These are phyloP conservation scores for Lepus americanus DNA, from an alignment of 2,113 vertebrate genomes.

Conservation along the genomic window DNA sequence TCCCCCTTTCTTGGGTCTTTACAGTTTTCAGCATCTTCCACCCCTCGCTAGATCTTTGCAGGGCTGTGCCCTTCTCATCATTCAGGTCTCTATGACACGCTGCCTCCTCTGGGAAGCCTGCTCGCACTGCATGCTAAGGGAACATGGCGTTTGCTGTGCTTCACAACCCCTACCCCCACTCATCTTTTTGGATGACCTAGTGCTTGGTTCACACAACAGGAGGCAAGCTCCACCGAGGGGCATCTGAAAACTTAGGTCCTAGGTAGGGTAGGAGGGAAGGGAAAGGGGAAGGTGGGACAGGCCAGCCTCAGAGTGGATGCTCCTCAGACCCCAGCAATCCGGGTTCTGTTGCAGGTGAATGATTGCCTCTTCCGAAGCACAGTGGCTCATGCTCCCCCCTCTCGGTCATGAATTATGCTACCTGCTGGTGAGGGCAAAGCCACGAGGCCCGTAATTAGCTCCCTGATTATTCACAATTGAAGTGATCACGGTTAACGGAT, in stretches of 20 bases:
- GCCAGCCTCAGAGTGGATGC: background rate
- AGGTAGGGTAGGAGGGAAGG: background rate
- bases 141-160: background rate
- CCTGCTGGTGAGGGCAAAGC: background rate
- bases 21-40: background rate
- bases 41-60: background rate
- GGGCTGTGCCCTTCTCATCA: background rate
- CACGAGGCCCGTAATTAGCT: background rate
- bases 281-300: background rate
- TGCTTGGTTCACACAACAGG: background rate
- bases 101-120: background rate
- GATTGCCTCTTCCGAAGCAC: background rate
- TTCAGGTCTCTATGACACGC: background rate
- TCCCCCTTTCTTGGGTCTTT: background rate
- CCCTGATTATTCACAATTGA: conserved; percentile 50
- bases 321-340: background rate
- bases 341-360: background rate
- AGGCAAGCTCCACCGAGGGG: rapidly evolving
- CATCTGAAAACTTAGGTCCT: background rate
- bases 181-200: background rate
- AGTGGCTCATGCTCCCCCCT: background rate
- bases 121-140: background rate
- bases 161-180: background rate
- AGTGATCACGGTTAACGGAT: background rate
- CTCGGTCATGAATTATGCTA: conserved; percentile 15